Evolutionary conservation across 2,113 vertebrate genomes (phyloP), one percentile per base, ranked within the genome.

Genomic region (Willisornis vidua): DNA sequence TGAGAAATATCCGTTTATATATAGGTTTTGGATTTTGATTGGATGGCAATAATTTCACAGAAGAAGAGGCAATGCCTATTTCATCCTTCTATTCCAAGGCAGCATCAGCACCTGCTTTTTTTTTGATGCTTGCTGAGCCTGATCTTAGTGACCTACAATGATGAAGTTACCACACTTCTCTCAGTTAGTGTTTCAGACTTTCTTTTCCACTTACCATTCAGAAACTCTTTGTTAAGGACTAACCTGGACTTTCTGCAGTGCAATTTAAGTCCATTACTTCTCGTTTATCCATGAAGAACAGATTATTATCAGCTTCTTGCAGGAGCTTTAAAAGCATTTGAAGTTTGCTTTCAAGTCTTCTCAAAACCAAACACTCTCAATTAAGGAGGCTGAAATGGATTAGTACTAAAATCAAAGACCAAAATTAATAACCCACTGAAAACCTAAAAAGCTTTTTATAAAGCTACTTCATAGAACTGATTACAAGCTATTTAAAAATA

Each of bases 271-370:
- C 66, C 74, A 54, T 85, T 79, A 59, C 14, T 68, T 54, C 12
- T 78, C 79, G 63, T 81, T 93, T 61, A 46, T 65, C 74, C 24
- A 18, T 17, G 62, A 89, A 85, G 61, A 82, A 55, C 39, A 79
- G 49, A 85, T 87, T 93, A 85, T 90, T 85, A 61, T 49, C 37
- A 79, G 49, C 13, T 93, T 24, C 57, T 85, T 72, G 14, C 45
- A 81, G 79, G 23, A 87, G n/a, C 5, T 91, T 94, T 95, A 81
- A 92, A 92, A 89, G 35, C 39, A 85, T 93, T 89, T 93, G 54
- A 68, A 78, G 81, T 52, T 66, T 72, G 43, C 24, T 74, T 39
- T 49, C 1, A 8, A 81, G 12, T 26, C 6, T n/a, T 70, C 84
- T 87, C 85, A 87, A 57, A 95, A 85, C 22, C 65, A 87, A 93